Conservation (phyloP, 2,888 invertebrate species). For the Ametastegia equiseti region DNA sequence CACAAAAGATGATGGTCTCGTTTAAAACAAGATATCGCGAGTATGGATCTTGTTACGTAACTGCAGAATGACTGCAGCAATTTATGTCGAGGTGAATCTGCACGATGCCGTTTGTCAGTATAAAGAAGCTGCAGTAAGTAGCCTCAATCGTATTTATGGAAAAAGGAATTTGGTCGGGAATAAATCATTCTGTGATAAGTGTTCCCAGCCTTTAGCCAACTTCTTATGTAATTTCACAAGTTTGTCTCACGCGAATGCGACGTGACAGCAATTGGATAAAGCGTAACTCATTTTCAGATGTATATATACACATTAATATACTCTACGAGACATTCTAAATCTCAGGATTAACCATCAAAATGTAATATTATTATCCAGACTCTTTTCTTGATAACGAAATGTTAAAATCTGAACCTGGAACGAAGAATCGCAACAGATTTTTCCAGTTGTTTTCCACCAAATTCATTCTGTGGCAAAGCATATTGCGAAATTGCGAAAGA, state of each 20-base stretch:
- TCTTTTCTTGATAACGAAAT: too few species aligned
- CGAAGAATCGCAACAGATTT: too few species aligned
- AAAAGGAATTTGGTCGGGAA: slow-evolving; percentile 3
- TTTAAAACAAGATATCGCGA: not conserved
- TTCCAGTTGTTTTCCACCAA: not conserved
- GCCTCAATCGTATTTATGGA: slow-evolving; percentile 16
- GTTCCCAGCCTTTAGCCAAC: not conserved
- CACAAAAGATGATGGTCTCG: slow-evolving; percentile 17
- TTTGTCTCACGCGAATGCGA: not conserved
- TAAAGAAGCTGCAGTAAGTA: too few species aligned
- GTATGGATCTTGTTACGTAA: slow-evolving; percentile 30
- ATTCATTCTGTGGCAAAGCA: not conserved
- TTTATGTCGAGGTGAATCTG: slow-evolving; percentile 39
- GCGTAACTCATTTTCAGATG: too few species aligned
- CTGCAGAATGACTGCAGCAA: slow-evolving; percentile 16
- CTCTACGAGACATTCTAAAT: too few species aligned
- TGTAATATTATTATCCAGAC: too few species aligned
- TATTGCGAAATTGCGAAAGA: not conserved
- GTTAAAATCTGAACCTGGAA: too few species aligned
- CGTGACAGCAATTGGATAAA: not conserved
- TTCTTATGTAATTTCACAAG: not conserved
- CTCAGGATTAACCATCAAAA: too few species aligned
- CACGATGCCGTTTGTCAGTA: slow-evolving; percentile 5
- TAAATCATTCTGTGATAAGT: slow-evolving; percentile 30
- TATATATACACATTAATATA: too few species aligned